A percentile compares a stretch with the other conserved stretches of the same genome.
Conservation (phyloP, 2,888 invertebrate genomes). For the Torymus auratus region DNA sequence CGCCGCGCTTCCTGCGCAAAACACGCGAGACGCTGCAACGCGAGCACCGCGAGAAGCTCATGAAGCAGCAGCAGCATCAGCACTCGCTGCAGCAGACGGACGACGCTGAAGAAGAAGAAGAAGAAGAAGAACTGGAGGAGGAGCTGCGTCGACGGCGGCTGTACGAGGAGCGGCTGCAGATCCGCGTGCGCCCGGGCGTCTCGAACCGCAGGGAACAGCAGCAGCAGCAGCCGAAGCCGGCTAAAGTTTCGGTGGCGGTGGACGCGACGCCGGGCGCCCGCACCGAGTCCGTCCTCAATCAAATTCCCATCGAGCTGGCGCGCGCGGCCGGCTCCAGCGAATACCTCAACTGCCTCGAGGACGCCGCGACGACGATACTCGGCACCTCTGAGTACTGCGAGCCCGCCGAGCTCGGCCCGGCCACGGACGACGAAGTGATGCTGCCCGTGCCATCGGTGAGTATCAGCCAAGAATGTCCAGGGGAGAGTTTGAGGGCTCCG, state of each 20-base stretch:
- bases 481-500: too few species aligned
- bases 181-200: slow-evolving; percentile 69
- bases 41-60: slow-evolving; percentile 72
- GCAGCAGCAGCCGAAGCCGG: slow-evolving; percentile 73
- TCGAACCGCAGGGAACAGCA: slow-evolving; percentile 66
- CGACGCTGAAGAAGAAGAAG: neutral
- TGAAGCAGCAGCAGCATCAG: slow-evolving; percentile 68
- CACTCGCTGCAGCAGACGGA: neutral
- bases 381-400: slow-evolving; percentile 56
- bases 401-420: slow-evolving; percentile 38
- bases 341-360: slow-evolving; percentile 41
- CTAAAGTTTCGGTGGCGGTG: slow-evolving; percentile 86
- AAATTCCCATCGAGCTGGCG: slow-evolving; percentile 86
- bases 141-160: slow-evolving; percentile 61
- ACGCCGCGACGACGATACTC: slow-evolving; percentile 7
- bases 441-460: too few species aligned
- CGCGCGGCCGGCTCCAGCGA: slow-evolving; percentile 73
- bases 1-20: slow-evolving; percentile 82
- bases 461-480: too few species aligned
- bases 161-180: slow-evolving; percentile 67
- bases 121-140: slow-evolving; percentile 53
- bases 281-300: slow-evolving; percentile 84
- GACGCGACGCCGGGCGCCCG: slow-evolving; percentile 88
- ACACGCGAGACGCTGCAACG: slow-evolving; percentile 73
- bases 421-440: slow-evolving; percentile 2